Percentiles rank a stretch among this genome's conserved stretches.
Conservation (phyloP, 1,140 invertebrate genomes). For the Leucophenga varia region DNA sequence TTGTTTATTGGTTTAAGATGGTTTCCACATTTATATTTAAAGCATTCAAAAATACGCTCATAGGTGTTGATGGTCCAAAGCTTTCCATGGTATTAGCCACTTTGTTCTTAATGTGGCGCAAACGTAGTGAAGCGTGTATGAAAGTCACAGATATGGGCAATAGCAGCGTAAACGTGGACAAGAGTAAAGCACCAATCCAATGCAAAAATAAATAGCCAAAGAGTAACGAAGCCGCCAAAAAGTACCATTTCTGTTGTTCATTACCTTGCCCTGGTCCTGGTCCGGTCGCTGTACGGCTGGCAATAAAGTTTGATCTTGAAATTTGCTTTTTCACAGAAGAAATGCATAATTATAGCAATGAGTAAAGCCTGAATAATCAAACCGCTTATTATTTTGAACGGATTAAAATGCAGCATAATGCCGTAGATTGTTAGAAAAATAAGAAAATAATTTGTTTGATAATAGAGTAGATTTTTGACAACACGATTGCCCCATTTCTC, state of each 20-base stretch:
- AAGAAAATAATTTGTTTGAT: slow-evolving; percentile 85
- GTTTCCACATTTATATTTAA: slow-evolving; percentile 59
- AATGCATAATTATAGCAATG: slow-evolving; percentile 62
- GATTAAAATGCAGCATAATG: slow-evolving; percentile 75
- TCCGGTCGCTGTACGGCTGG: too few species aligned
- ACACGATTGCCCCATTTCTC: slow-evolving; percentile 84
- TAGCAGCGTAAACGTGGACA: slow-evolving; percentile 74
- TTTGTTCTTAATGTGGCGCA: slow-evolving; percentile 80
- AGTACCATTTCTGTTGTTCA: slow-evolving; percentile 62
- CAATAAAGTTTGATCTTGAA: slow-evolving; percentile 39
- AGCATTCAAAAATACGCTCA: slow-evolving; percentile 76
- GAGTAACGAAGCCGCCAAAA: slow-evolving; percentile 59
- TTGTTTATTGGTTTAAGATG: slow-evolving; percentile 28
- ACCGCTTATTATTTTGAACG: slow-evolving; percentile 73
- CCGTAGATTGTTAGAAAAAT: slow-evolving; percentile 69
- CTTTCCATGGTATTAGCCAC: slow-evolving; percentile 75
- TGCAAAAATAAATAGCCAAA: slow-evolving; percentile 69
- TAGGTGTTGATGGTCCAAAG: slow-evolving; percentile 75
- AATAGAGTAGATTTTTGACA: slow-evolving; percentile 81
- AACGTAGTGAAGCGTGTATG: slow-evolving; percentile 76
- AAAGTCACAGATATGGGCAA: slow-evolving; percentile 76
- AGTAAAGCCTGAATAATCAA: slow-evolving; percentile 63
- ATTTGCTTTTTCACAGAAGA: slow-evolving; percentile 30
- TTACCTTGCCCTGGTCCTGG: slow-evolving; percentile 25
- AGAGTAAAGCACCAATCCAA: slow-evolving; percentile 70